These are phyloP conservation scores for Macropodus opercularis DNA, from an alignment of 2,797 vertebrate genomes.

Conservation along the genomic window DNA sequence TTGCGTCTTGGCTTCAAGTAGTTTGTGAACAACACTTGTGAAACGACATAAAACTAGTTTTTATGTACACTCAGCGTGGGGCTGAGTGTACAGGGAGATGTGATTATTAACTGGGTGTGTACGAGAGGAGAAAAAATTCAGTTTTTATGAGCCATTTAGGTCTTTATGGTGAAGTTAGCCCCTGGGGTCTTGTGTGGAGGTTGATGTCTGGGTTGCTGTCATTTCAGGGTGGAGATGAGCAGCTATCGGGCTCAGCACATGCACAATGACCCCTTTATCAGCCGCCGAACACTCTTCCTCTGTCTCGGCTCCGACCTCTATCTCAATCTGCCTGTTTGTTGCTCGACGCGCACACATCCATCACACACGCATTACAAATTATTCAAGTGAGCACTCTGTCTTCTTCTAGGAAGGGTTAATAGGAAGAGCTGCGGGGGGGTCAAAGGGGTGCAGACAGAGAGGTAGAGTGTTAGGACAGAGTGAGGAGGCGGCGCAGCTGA, in stretches of 20 bases:
- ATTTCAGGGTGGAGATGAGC: slow-evolving; percentile 71
- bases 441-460: slow-evolving; percentile 62
- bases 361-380: slow-evolving; percentile 54
- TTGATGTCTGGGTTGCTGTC: slow-evolving; percentile 49
- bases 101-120: slow-evolving; percentile 73
- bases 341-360: slow-evolving; percentile 55
- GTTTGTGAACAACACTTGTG: slow-evolving; percentile 60
- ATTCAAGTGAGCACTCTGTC: slow-evolving; percentile 70
- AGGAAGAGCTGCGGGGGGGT: slow-evolving; percentile 58
- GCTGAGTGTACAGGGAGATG: slow-evolving; percentile 43
- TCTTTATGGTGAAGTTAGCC: slow-evolving; percentile 71
- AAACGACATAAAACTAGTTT: slow-evolving; percentile 66
- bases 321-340: slow-evolving; percentile 63
- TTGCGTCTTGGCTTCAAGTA: slow-evolving; percentile 56
- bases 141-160: slow-evolving; percentile 71
- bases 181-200: slow-evolving; percentile 54
- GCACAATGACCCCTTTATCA: slow-evolving; percentile 80
- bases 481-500: slow-evolving; percentile 67
- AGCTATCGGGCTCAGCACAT: slow-evolving; percentile 60
- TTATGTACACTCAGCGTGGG: slow-evolving; percentile 53
- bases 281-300: slow-evolving; percentile 67
- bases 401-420: slow-evolving; percentile 67
- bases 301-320: slow-evolving; percentile 60
- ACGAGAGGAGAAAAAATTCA: slow-evolving; percentile 40
- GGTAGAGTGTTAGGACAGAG: slow-evolving; percentile 65